Base-by-base conservation (phyloP, 2,888 invertebrate species). In the Trachelus stipa region DNA sequence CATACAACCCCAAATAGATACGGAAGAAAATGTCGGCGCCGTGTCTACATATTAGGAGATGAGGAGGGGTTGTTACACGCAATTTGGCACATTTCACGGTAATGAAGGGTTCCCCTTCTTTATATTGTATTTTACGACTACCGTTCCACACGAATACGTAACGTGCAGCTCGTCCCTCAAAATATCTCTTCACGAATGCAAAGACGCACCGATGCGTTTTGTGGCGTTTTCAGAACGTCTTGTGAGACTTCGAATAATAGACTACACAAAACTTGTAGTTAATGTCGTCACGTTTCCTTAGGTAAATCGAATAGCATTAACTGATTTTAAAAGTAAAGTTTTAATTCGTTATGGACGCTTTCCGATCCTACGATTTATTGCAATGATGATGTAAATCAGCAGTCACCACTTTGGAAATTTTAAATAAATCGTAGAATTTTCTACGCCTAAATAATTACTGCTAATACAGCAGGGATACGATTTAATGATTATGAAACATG, bases 31-130 rank as follows among this genome's bases (percentile, higher is more conserved):
- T 56, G 56, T 56, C 56, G 56, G 56, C 56, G 23, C 23, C 56
- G 56, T 56, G 56, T 56, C 56, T 56, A 56, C 34, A 30, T 71
- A 71, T 71, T 71, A 33, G 33, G 34, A 68, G 68, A 71, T 71
- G 23, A 33, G 33, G 34, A 68, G 68, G 86, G 87, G 86, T 82
- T 88, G 88, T 90, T 87, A 88, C 89, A 88, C 88, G 86, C 90
- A 90, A 90, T 90, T 90, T 89, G 88, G 81, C 85, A 80, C 89
- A 85, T 86, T 88, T 88, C 85, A 82, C 81, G 83, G 85, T 87
- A 87, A 90, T 87, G 86, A 88, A 85, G 85, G 77, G 81, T 79
- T 80, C 79, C 79, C 79, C 83, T 56, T 80, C 85, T 86, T 85
- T 85, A 82, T 82, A 81, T 76, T 81, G 83, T 85, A 82, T 86